Evolutionary conservation across 2,888 invertebrate species (phyloP).

Genomic region (Melanargia galathea): DNA sequence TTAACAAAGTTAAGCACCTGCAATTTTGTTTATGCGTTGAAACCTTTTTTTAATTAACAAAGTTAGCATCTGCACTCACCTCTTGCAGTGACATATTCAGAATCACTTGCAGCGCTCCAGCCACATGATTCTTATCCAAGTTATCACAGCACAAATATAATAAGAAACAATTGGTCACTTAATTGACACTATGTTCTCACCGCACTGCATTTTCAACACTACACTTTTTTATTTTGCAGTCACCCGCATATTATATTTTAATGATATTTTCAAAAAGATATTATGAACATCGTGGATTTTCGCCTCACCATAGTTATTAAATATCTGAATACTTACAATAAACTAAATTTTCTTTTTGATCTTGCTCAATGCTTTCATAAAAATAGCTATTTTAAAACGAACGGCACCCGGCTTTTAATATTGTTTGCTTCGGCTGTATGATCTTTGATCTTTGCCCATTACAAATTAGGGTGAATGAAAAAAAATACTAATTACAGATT

Average conservation of each 20-base stretch:
- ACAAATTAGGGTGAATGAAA: not conserved
- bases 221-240: not conserved
- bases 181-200: conserved; percentile 30
- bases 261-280: too few relatives aligned
- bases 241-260: conserved; percentile 2
- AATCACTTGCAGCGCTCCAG: conserved; percentile 56
- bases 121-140: conserved; percentile 68
- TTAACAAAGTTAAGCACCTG: too few relatives aligned
- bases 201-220: conserved; percentile 16
- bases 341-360: too few relatives aligned
- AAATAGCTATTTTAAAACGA: too few relatives aligned
- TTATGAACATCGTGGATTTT: too few relatives aligned
- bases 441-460: not conserved
- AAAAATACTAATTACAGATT: too few relatives aligned
- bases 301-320: too few relatives aligned
- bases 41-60: too few relatives aligned
- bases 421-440: not conserved
- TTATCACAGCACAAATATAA: conserved; percentile 43
- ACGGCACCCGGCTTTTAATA: not conserved
- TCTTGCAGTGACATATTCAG: conserved; percentile 73
- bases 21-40: too few relatives aligned
- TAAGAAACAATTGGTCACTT: conserved; percentile 40
- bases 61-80: conserved; percentile 58
- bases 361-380: not conserved
- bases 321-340: too few relatives aligned